These are phyloP conservation scores for Onthophagus sagittarius DNA, from an alignment of 2,888 invertebrate species.

Conservation along the genomic window DNA sequence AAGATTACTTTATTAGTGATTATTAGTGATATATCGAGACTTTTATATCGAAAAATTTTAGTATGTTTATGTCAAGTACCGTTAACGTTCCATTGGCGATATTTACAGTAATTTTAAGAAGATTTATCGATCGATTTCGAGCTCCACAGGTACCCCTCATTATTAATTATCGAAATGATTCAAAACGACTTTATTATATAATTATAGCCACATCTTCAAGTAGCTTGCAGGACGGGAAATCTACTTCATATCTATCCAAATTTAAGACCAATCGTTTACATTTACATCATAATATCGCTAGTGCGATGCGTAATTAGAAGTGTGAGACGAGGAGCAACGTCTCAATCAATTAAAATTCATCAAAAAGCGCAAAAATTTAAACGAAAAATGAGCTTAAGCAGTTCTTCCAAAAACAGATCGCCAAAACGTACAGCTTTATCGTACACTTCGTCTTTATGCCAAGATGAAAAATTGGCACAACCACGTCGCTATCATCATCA, in stretches of 20 bases:
- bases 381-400: no score
- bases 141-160: constrained; percentile 14
- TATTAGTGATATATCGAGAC: no score
- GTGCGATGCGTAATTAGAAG: neutral
- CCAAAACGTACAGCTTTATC: no score
- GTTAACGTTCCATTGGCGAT: constrained; percentile 20
- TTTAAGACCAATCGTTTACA: neutral
- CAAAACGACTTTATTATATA: no score
- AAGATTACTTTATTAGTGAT: no score
- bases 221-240: neutral
- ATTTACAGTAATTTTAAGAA: constrained; percentile 19
- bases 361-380: no score
- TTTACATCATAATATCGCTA: neutral
- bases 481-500: no score
- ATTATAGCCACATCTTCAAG: neutral
- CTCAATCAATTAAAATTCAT: no score
- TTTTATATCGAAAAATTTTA: neutral
- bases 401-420: no score
- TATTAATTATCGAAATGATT: neutral
- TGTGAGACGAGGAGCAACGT: neutral
- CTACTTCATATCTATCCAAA: neutral
- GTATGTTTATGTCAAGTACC: constrained; percentile 13
- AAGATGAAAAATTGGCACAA: no score
- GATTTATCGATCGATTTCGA: constrained; percentile 22
- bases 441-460: no score